Evolutionary conservation across 2,113 vertebrate species (phyloP).

Genomic region (Dromaius novaehollandiae): DNA sequence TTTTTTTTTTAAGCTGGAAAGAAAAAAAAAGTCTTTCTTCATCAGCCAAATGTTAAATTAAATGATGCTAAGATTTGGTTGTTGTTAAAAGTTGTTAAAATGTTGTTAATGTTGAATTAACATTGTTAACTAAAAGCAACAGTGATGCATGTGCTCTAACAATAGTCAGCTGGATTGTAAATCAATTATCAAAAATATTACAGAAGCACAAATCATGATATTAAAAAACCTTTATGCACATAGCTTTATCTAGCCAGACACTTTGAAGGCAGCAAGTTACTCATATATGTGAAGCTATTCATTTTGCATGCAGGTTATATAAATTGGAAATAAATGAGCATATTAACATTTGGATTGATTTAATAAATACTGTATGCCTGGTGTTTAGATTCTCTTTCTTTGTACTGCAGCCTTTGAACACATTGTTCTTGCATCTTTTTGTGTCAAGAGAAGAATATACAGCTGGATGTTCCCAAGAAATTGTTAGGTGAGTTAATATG

Average conservation of each 20-base stretch:
- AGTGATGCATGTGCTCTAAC: neutral
- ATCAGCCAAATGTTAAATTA: neutral
- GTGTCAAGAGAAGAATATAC: slow-evolving; percentile 80
- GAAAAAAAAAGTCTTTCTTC: neutral
- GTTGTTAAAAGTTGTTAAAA: neutral
- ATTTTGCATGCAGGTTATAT: neutral
- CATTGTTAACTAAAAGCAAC: neutral
- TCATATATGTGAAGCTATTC: neutral
- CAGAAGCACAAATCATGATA: neutral
- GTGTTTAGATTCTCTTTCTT: neutral
- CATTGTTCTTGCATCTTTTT: slow-evolving; percentile 91
- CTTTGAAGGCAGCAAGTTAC: neutral
- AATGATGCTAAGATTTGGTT: neutral
- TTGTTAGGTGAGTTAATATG: slow-evolving; percentile 80
- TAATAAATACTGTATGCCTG: neutral
- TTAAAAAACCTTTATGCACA: neutral
- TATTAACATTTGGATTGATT: neutral
- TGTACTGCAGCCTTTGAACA: slow-evolving; percentile 85
- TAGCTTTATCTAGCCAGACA: neutral
- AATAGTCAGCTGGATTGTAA: neutral
- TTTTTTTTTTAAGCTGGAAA: neutral
- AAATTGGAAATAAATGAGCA: neutral
- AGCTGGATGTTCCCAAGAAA: slow-evolving; percentile 77
- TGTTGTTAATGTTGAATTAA: neutral
- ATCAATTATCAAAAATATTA: neutral